Percentiles rank a stretch among this genome's conserved stretches.
Conservation (phyloP, 2,113 vertebrate genomes). For the Empidonax alnorum region DNA sequence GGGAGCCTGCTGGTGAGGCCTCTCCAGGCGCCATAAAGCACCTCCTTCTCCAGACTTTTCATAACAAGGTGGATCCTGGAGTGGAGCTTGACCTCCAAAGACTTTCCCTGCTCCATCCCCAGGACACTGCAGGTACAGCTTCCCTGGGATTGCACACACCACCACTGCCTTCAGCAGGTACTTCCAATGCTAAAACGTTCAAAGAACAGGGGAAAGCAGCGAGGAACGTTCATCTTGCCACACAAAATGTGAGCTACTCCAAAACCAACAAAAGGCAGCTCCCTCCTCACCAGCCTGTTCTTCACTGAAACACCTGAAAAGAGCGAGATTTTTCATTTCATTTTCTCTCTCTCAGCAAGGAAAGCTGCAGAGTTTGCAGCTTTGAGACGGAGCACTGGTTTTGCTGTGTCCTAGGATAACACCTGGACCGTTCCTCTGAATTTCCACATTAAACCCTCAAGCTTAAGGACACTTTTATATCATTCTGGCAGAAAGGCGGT, state of each 20-base stretch:
- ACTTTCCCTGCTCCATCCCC: not conserved
- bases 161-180: not conserved
- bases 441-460: not conserved
- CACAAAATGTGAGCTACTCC: not conserved
- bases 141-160: not conserved
- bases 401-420: not conserved
- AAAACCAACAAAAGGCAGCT: not conserved
- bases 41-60: not conserved
- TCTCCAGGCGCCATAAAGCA: not conserved
- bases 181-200: not conserved
- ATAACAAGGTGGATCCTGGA: not conserved
- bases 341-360: not conserved
- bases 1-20: fast-evolving
- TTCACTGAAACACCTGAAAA: not conserved
- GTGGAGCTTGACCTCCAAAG: not conserved
- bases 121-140: not conserved
- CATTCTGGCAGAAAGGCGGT: not conserved
- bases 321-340: not conserved
- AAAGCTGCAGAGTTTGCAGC: not conserved
- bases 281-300: not conserved
- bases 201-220: not conserved
- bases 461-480: not conserved
- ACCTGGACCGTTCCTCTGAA: not conserved
- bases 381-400: not conserved
- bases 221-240: not conserved